Evolutionary conservation across 2,797 vertebrate genomes (phyloP), one percentile per base, ranked within the genome.

Genomic region (Muscicapa striata): DNA sequence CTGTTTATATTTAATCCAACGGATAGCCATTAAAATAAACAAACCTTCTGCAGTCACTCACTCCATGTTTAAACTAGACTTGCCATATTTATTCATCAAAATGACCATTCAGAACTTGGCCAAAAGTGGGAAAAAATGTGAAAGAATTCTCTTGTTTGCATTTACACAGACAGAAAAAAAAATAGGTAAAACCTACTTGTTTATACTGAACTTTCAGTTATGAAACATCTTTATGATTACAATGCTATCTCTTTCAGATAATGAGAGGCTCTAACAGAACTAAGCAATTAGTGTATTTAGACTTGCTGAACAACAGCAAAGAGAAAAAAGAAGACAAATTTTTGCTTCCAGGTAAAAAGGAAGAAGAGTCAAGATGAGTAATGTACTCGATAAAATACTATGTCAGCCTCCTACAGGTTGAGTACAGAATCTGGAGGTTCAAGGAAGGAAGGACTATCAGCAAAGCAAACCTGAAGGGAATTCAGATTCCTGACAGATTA

Each of bases 1-100:
- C 45, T 95, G 87, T 90, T 97, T 97, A 93, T 92, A 94, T 96
- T 97, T 96, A 62, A 95, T 82, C 89, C 95, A 95, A 84, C 6
- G 55, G 46, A 84, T 94, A 95, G 40, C 12, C 85, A 91, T 94
- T 96, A 84, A 69, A 95, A 95, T 83, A 97, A 97, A 97, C 90
- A 97, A 95, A 89, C 38, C 86, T 94, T 92, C 87, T 87, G 66
- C 77, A 94, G 66, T 92, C 94, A 96, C 83, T 96, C 87, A 85
- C 41, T 45, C 59, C 18, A 6, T 86, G 63, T 94, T 95, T 97
- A 97, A 97, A 94, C 66, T 84, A 94, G 76, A 89, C 21, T 82
- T 94, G 88, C 67, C 18, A 27, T 87, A 95, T 88, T 92, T 94
- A 94, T 83, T 91, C 34, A 30, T 77, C 32, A 80, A 78, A 69